Evolutionary conservation across 1,140 invertebrate genomes (phyloP), one percentile per base, ranked within the genome.

Genomic region (Elymnias hypermnestra): DNA sequence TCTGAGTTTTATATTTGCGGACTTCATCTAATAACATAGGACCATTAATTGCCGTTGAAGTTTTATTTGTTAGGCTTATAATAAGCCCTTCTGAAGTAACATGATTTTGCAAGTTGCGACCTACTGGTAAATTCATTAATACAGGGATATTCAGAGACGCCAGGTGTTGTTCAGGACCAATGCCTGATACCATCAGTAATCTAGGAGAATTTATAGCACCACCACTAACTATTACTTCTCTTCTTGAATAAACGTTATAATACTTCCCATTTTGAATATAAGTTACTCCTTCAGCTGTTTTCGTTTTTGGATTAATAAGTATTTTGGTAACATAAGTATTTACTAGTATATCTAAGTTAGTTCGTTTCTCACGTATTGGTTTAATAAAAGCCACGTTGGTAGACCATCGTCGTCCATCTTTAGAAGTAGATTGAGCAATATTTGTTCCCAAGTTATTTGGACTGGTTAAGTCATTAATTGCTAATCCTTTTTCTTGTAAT

Each of bases 61-160:
- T 81, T 19, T 87, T 73, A 53, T 92, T 91, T 0, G 76, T 76
- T n/a, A 91, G 36, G 10, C 61, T 53, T 39, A 89, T 74, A 1
- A 91, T 70, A 1, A 91, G 51, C 1, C 88, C 88, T 43, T 89
- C 86, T 5, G 88, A 89, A 0, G 89, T 90, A 0, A 82, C 81
- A 68, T 96, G 95, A 73, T 95, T 94, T 72, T 95, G 93, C 1
- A 97, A 82, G 78, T 96, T 96, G 26, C 92, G 79, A 0, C 95
- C 95, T 31, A 90, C 93, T 44, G 79, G 88, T 3, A 92, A 75
- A 68, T 93, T 86, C 43, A 89, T 79, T 18, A 92, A 72, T 0
- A 92, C 87, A 25, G 89, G 83, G 43, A 92, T 91, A 26, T 77
- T 70, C 53, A 87, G 87, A 76, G 68, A 89, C 78, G 72, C 44